Evolutionary conservation across 2,797 vertebrate species (phyloP).

Genomic region (Micromesistius poutassou): DNA sequence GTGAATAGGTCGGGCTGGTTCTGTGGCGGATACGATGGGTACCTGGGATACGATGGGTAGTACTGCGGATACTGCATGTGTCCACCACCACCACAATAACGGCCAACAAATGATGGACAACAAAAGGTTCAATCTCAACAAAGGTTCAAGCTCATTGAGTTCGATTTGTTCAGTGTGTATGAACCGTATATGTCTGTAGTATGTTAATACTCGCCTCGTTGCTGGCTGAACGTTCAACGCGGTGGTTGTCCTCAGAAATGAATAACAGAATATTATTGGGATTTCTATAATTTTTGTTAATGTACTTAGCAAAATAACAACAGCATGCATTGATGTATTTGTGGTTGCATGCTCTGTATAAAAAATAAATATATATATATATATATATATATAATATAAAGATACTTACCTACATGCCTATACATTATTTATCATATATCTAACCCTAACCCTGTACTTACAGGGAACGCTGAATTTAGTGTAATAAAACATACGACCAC

Average conservation of each 20-base stretch:
- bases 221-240: slow-evolving; percentile 41
- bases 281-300: not conserved
- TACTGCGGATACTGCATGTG: not conserved
- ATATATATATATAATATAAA: not conserved
- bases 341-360: not conserved
- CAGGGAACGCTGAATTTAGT: slow-evolving; percentile 21
- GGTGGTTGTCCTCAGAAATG: slow-evolving; percentile 14
- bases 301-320: not conserved
- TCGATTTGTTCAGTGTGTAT: not conserved
- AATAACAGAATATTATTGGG: not conserved
- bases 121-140: not conserved
- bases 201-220: slow-evolving; percentile 29
- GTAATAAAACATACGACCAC: slow-evolving; percentile 15
- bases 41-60: not conserved
- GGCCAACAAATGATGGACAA: not conserved
- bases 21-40: not conserved
- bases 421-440: not conserved
- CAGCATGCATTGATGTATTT: not conserved
- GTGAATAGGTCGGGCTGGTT: not conserved
- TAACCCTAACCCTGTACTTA: too few species aligned
- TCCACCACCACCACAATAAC: not conserved
- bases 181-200: not conserved
- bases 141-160: not conserved
- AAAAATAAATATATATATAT: too few species aligned
- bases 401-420: not conserved